A percentile compares a stretch with the other conserved stretches of the same genome.
phyloP scores from a whole-genome alignment of 2,888 invertebrate genomes.

The Drosophila anceps region DNA sequence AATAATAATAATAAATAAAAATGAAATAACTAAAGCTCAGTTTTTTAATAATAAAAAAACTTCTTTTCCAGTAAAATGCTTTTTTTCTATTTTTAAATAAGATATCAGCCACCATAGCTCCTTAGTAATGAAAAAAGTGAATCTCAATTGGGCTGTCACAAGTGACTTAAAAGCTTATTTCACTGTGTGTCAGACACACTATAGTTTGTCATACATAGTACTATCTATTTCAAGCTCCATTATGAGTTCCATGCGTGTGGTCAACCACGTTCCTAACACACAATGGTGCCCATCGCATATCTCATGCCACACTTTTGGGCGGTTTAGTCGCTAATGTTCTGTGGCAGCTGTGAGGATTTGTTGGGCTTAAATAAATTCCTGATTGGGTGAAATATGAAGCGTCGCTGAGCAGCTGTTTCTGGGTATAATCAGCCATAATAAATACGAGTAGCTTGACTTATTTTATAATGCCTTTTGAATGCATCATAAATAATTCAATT shows the following conservation, averaged over 20 bases:
- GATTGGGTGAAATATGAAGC: constrained; percentile 59
- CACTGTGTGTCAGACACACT: neutral
- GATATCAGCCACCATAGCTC: neutral
- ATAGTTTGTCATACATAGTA: neutral
- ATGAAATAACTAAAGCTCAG: no score
- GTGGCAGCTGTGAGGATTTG: constrained; percentile 68
- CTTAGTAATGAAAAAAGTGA: neutral
- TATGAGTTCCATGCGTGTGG: constrained; percentile 23
- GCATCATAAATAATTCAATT: constrained; percentile 75
- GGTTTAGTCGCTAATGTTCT: constrained; percentile 15
- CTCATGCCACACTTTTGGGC: constrained; percentile 2
- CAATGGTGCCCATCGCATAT: constrained; percentile 4
- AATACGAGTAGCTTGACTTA: constrained; percentile 52
- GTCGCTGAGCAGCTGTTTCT: constrained; percentile 52
- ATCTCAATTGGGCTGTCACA: neutral
- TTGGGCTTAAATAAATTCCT: constrained; percentile 55
- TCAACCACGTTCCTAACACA: constrained; percentile 20
- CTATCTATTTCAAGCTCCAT: no score
- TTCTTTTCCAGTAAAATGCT: no score
- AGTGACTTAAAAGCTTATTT: neutral
- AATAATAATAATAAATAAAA: no score
- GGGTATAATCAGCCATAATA: constrained; percentile 46
- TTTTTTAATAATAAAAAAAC: no score
- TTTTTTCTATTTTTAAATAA: no score
- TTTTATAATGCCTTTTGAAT: constrained; percentile 56